Conservation (phyloP, 2,113 vertebrate genomes). For the Felis chaus region DNA sequence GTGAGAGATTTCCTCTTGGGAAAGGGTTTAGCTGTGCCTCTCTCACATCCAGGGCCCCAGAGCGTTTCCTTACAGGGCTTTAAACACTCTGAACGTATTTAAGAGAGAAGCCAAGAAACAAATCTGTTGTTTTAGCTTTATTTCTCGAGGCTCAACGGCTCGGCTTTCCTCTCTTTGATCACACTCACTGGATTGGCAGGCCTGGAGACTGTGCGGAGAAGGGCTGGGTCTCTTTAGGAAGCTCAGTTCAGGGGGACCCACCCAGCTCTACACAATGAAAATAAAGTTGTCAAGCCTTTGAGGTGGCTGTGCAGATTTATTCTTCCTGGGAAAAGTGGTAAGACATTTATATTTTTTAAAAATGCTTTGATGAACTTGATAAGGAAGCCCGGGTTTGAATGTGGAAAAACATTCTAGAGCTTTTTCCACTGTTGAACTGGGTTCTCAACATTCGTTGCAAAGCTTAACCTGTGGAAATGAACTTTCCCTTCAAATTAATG, state of each 20-base stretch:
- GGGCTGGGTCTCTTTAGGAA: conserved; percentile 77
- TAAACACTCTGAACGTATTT: conserved; percentile 76
- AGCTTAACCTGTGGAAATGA: conserved; percentile 62
- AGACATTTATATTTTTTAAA: conserved; percentile 68
- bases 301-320: conserved; percentile 79
- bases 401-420: conserved; percentile 69
- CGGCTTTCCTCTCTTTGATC: conserved; percentile 76
- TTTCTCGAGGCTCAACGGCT: conserved; percentile 69
- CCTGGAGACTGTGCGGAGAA: conserved; percentile 66
- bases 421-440: conserved; percentile 55
- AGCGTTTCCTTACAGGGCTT: conserved; percentile 77
- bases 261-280: conserved; percentile 78
- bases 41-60: conserved; percentile 77
- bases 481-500: conserved; percentile 57
- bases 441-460: conserved; percentile 9
- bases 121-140: conserved; percentile 81
- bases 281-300: conserved; percentile 79
- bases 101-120: conserved; percentile 80
- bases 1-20: conserved; percentile 80
- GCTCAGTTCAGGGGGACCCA: conserved; percentile 72
- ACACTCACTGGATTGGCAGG: conserved; percentile 68
- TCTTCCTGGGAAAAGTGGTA: conserved; percentile 78
- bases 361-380: conserved; percentile 73
- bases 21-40: conserved; percentile 73
- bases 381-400: conserved; percentile 70